Evolutionary conservation across 2,888 invertebrate species (phyloP).

Genomic region (Euplexia lucipara): DNA sequence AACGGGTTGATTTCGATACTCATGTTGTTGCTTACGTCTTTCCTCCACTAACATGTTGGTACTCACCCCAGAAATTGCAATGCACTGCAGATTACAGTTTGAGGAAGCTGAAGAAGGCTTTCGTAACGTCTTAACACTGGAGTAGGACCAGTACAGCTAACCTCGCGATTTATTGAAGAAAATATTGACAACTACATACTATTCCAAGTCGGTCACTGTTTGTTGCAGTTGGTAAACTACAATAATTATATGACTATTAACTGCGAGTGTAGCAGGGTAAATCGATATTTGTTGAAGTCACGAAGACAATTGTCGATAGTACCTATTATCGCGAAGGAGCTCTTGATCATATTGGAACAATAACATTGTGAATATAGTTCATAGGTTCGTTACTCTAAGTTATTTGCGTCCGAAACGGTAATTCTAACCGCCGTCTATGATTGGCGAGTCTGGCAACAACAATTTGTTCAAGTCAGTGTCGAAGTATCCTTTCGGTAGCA

Average conservation of each 20-base stretch:
- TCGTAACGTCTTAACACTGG: constrained; percentile 2
- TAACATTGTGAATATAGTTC: neutral
- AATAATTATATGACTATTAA: constrained; percentile 14
- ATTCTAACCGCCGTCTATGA: neutral
- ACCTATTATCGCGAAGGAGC: constrained; percentile 10
- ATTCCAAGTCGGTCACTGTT: neutral
- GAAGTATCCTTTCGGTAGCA: constrained; percentile 8
- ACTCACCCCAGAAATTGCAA: constrained; percentile 7
- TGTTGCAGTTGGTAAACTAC: constrained; percentile 11
- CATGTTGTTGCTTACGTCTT: neutral
- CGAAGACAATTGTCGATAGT: constrained; percentile 6
- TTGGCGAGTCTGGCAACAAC: neutral
- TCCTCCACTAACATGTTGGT: neutral
- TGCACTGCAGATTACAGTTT: neutral
- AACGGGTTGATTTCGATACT: neutral
- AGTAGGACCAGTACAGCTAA: constrained; percentile 13
- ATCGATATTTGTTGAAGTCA: constrained; percentile 5
- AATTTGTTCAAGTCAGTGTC: constrained; percentile 1
- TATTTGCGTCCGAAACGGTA: constrained; percentile 2
- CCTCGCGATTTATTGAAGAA: neutral
- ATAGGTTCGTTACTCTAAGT: neutral
- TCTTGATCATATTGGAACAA: constrained; percentile 17
- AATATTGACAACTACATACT: constrained; percentile 1
- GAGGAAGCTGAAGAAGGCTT: neutral
- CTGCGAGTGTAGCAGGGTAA: constrained; percentile 26